Evolutionary conservation across 2,888 invertebrate species (phyloP).

Genomic region (Fragum whitleyi): DNA sequence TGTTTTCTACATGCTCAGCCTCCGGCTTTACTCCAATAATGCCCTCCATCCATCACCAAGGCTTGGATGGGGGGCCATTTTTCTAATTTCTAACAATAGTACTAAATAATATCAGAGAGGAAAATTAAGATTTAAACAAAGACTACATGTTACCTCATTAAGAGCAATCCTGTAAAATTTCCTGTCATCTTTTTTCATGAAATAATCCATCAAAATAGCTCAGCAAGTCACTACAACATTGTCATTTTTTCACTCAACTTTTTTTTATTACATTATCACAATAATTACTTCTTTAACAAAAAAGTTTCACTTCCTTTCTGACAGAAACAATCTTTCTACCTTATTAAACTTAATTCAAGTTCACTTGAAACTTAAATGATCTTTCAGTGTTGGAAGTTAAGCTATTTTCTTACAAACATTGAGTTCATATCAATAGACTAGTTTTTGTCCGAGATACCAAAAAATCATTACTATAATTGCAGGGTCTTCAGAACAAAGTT

Average conservation of each 20-base stretch:
- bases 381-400: no score
- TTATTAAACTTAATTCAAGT: background rate
- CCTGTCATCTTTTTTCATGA: constrained; percentile 11
- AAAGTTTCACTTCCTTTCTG: constrained; percentile 10
- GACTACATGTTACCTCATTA: no score
- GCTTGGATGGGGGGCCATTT: no score
- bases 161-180: background rate
- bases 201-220: constrained; percentile 18
- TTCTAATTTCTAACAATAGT: no score
- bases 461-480: constrained; percentile 24
- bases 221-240: background rate
- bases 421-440: no score
- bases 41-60: no score
- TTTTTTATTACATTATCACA: background rate
- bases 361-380: background rate
- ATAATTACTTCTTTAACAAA: constrained; percentile 3
- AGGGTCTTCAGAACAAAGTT: constrained; percentile 10
- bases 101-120: background rate
- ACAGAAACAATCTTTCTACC: background rate
- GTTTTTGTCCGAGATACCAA: constrained; percentile 17
- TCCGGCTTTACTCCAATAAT: no score
- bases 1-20: no score
- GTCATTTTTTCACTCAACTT: background rate
- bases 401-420: no score
- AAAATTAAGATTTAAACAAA: no score